Conservation (phyloP, 2,888 invertebrate species). For the Barypeithes pellucidus region DNA sequence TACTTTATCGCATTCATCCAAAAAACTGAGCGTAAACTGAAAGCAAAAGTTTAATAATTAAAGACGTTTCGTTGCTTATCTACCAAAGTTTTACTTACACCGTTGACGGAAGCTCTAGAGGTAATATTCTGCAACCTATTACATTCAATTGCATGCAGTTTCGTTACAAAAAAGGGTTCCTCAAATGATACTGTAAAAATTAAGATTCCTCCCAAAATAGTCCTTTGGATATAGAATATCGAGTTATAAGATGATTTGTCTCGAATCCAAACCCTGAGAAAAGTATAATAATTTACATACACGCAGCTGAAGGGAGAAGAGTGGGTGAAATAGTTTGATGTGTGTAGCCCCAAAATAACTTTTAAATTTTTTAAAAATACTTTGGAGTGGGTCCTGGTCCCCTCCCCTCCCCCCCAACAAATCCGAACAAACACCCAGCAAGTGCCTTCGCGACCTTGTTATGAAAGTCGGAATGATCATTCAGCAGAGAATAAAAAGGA, state of each 20-base stretch:
- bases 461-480: too few relatives aligned
- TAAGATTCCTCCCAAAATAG: conserved; percentile 80
- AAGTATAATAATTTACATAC: neutral
- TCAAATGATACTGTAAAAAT: conserved; percentile 79
- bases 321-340: too few relatives aligned
- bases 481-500: conserved; percentile 7
- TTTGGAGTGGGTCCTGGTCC: too few relatives aligned
- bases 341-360: too few relatives aligned
- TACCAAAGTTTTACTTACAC: conserved; percentile 67
- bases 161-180: conserved; percentile 82
- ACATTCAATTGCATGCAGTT: conserved; percentile 79
- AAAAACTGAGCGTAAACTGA: conserved; percentile 77
- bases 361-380: too few relatives aligned
- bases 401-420: too few relatives aligned
- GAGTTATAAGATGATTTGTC: conserved; percentile 65
- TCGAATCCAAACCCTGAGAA: conserved; percentile 56
- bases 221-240: conserved; percentile 76
- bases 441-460: too few relatives aligned
- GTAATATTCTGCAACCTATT: conserved; percentile 75
- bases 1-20: conserved; percentile 80
- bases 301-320: too few relatives aligned
- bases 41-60: conserved; percentile 41
- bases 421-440: too few relatives aligned
- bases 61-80: neutral
- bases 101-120: conserved; percentile 73